These are phyloP conservation scores for Esox masquinongy DNA, from an alignment of 2,797 vertebrate genomes.

Conservation along the genomic window DNA sequence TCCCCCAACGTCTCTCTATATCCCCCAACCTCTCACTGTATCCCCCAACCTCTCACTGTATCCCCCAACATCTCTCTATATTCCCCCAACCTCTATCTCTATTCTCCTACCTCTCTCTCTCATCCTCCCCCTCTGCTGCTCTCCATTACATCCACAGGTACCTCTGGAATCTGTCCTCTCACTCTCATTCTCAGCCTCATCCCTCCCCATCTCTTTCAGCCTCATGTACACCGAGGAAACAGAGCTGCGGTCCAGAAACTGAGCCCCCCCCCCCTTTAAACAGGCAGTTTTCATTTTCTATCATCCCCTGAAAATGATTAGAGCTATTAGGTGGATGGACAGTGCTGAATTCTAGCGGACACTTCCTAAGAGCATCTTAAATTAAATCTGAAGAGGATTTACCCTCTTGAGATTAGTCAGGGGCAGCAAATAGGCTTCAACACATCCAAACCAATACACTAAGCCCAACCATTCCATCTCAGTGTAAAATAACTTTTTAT, in stretches of 20 bases:
- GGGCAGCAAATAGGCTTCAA: neutral
- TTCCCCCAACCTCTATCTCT: neutral
- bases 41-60: neutral
- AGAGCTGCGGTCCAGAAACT: neutral
- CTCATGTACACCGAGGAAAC: neutral
- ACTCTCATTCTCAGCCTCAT: neutral
- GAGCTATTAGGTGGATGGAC: neutral
- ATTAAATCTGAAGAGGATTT: constrained; percentile 37
- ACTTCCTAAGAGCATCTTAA: constrained; percentile 31
- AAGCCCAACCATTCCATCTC: neutral
- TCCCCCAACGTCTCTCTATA: neutral
- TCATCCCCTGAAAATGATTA: neutral
- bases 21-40: too few relatives aligned
- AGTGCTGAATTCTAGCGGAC: neutral
- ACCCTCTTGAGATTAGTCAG: constrained; percentile 24
- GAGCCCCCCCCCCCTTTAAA: neutral
- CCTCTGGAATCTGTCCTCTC: neutral
- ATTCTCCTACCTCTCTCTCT: neutral
- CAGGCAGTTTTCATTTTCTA: constrained; percentile 1
- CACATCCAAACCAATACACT: neutral
- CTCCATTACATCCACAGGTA: neutral
- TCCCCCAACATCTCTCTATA: constrained; percentile 2
- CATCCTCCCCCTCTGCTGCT: neutral
- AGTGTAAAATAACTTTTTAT: constrained; percentile 26
- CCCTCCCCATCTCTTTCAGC: neutral